Percentiles rank a stretch among this genome's conserved stretches.
Evolutionary conservation across 2,113 vertebrate species (phyloP).

Genomic region (Peromyscus maniculatus): DNA sequence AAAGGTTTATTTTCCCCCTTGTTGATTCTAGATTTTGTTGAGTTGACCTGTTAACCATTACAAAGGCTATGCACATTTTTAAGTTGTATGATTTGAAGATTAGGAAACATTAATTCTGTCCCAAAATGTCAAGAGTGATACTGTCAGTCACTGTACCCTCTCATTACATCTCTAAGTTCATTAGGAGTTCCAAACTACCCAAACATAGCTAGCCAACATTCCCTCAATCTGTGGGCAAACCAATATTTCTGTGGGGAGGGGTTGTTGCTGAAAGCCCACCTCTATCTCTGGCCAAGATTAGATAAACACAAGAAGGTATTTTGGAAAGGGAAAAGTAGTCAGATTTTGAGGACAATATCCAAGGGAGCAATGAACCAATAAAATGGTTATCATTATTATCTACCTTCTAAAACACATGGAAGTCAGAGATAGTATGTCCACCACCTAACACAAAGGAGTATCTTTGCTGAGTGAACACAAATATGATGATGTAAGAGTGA

Average conservation of each 20-base stretch:
- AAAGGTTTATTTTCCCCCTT: background rate
- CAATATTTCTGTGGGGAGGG: background rate
- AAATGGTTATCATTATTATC: background rate
- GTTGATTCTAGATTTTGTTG: too few relatives aligned
- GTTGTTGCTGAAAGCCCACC: background rate
- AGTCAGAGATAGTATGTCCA: background rate
- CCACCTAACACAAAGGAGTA: background rate
- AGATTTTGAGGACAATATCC: background rate
- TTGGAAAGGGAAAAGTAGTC: background rate
- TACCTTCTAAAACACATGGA: background rate
- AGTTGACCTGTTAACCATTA: background rate
- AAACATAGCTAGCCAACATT: background rate
- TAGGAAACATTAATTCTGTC: background rate
- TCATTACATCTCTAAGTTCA: background rate
- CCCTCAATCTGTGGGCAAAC: background rate
- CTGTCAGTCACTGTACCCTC: too few relatives aligned
- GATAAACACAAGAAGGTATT: background rate
- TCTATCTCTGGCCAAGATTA: background rate
- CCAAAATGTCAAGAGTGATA: background rate
- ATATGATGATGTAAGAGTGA: background rate
- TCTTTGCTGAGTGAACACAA: background rate
- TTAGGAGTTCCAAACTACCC: background rate
- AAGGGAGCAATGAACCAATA: background rate
- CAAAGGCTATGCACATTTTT: background rate
- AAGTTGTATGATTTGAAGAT: background rate